Base-by-base conservation (phyloP, 1,140 invertebrate species). In the Papilio aristodemus region DNA sequence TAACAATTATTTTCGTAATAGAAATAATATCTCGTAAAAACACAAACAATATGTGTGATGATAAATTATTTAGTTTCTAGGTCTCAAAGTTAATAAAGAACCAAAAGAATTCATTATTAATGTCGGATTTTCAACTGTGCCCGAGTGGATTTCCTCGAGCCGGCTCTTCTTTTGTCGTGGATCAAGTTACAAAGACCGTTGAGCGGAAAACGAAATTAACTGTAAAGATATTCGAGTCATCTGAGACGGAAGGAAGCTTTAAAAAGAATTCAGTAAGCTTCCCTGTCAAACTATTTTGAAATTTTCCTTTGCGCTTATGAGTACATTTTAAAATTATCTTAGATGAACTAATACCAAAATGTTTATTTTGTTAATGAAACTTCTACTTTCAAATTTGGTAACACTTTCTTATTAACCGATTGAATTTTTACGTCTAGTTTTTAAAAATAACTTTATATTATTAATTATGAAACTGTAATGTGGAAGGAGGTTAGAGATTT, bases 131-230 rank as follows among this genome's bases (percentile, higher is more conserved):
- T 38, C 59, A 62, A 62, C 38, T 62, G 59, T 62, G 19, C 46
- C 4, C 19, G 46, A 54, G 46, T 54, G 59, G 14, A 62, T 38
- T 62, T 62, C 32, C 32, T 37, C 59, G 36, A 62, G 7, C 32
- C 54, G 22, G 4, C 14, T 32, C 4, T 38, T 4, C 58, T 38
- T 60, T 60, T 60, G 58, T 60, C 9, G 11, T 5, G 36, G 32
- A 10, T 17, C 43, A 57, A 19, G n/a, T 59, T 59, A 60, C 58
- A 60, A 60, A 60, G 58, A 60, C 58, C 58, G n/a, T 19, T 6
- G 32, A 22, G 36, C 14, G 36, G 17, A 38, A 60, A 60, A 60
- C 58, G 7, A 60, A 37, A 60, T 60, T 60, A 60, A 38, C 32
- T 60, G 19, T 38, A 60, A 13, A 60, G 36, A 38, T 37, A 38